Percentiles rank a stretch among this genome's conserved stretches.
Conservation (phyloP, 2,888 invertebrate species). For the Trissolcus brochymenae region DNA sequence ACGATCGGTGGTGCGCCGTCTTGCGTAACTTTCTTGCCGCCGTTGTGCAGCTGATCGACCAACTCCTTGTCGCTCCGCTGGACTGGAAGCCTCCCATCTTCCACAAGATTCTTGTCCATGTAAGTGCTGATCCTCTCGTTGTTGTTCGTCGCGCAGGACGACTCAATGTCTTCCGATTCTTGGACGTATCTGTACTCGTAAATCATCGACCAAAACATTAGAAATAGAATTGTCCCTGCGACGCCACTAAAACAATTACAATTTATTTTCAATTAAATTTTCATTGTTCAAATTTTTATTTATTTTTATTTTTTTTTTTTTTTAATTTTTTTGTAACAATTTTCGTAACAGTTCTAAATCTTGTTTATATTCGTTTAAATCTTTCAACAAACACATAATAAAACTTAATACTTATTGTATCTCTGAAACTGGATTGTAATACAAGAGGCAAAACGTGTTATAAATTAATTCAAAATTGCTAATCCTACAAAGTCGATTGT, state of each 20-base stretch:
- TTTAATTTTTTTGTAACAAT: too few species aligned
- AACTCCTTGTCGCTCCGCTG: constrained; percentile 75
- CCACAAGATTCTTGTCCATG: constrained; percentile 74
- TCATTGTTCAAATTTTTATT: too few species aligned
- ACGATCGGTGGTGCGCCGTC: constrained; percentile 33
- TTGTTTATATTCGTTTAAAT: too few species aligned
- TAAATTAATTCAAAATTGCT: too few species aligned
- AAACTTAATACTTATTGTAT: too few species aligned
- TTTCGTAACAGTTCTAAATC: too few species aligned
- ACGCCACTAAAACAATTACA: constrained; percentile 77
- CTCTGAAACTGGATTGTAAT: too few species aligned
- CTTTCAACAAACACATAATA: too few species aligned
- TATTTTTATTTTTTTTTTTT: too few species aligned
- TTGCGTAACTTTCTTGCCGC: constrained; percentile 53
- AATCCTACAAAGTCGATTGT: too few species aligned
- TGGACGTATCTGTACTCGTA: constrained; percentile 81
- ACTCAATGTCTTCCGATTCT: constrained; percentile 76
- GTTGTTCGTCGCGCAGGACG: constrained; percentile 75
- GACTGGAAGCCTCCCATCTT: constrained; percentile 67
- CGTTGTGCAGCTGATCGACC: constrained; percentile 68
- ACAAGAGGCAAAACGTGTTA: background rate
- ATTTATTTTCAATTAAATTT: background rate
- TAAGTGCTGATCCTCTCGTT: constrained; percentile 77
- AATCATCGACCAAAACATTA: constrained; percentile 81
- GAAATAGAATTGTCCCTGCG: constrained; percentile 76